Base-by-base conservation (phyloP, 2,888 invertebrate genomes). In the Mamestra brassicae region DNA sequence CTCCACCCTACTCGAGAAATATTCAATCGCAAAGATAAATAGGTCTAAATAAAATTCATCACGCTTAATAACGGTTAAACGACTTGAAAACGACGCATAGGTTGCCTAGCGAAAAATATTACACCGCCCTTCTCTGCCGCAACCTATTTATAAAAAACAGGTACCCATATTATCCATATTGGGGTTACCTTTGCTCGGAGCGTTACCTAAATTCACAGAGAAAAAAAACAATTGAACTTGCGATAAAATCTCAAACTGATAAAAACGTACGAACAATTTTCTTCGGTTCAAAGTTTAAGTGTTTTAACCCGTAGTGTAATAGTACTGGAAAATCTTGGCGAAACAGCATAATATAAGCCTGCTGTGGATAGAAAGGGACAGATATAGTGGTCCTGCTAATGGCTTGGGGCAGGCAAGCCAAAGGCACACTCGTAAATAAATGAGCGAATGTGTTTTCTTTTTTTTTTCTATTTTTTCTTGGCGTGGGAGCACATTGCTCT, bases 381-480 rank as follows among this genome's bases (percentile, higher is more conserved):
- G 89, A 88, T 88, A 87, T 88, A 92, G 89, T 85, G 87, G 92
- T 92, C 92, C 93, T 92, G 91, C 93, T 94, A 94, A 94, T 94
- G 92, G 94, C 90, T 88, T 79, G 88, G 86, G 89, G 91, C 92
- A 90, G 90, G 87, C 90, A 88, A 92, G 92, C 91, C 92, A 92
- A 93, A 92, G 92, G 91, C 91, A 87, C 88, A 89, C 93, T 93
- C 92, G 91, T 94, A 94, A 94, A 94, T 94, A 94, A 94, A 94
- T 93, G 93, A 94, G 91, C 87, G 91, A 90, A 90, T 91, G 90
- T 92, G 90, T 88, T 84, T 91, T 90, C 90, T 91, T 89, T 90
- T 90, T 90, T 90, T 86, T 89, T 89, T 87, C 89, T 90, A 89
- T 91, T 90, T 89, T 90, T 89, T 86, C 88, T 88, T 89, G 83